Evolutionary conservation across 1,140 invertebrate species (phyloP).

Genomic region (Drosophila subpulchrella): DNA sequence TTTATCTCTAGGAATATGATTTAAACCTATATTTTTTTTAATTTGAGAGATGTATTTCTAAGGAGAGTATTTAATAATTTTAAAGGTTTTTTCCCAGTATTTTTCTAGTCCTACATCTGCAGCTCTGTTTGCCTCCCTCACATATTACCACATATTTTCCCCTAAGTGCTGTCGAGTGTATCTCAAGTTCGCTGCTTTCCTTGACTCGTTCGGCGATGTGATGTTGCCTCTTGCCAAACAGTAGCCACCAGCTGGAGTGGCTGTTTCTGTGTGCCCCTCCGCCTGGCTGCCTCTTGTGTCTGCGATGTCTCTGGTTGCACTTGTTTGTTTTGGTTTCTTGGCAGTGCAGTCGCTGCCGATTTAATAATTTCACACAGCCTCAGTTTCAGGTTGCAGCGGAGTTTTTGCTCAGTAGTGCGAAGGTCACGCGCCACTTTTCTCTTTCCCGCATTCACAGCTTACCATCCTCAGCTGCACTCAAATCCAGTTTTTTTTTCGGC

Average conservation of each 20-base stretch:
- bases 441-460: conserved; percentile 51
- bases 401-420: conserved; percentile 70
- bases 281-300: conserved; percentile 18
- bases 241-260: conserved; percentile 49
- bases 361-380: conserved; percentile 55
- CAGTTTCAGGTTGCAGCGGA: conserved; percentile 19
- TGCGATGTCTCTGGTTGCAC: conserved; percentile 8
- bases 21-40: too few relatives aligned
- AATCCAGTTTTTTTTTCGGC: conserved; percentile 54
- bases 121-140: neutral
- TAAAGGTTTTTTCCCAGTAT: neutral
- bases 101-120: neutral
- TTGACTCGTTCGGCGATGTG: conserved; percentile 20
- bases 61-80: neutral
- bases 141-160: conserved; percentile 4
- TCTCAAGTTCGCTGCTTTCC: conserved; percentile 34
- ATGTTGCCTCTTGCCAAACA: conserved; percentile 48
- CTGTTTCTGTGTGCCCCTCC: conserved; percentile 9
- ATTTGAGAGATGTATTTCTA: neutral
- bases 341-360: conserved; percentile 17
- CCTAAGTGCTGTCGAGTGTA: conserved; percentile 18
- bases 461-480: conserved; percentile 41
- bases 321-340: conserved; percentile 57
- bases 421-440: conserved; percentile 78
- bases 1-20: too few relatives aligned